Percentiles rank a stretch among this genome's conserved stretches.
Conservation (phyloP, 2,113 vertebrate species). For the Ciconia boyciana region DNA sequence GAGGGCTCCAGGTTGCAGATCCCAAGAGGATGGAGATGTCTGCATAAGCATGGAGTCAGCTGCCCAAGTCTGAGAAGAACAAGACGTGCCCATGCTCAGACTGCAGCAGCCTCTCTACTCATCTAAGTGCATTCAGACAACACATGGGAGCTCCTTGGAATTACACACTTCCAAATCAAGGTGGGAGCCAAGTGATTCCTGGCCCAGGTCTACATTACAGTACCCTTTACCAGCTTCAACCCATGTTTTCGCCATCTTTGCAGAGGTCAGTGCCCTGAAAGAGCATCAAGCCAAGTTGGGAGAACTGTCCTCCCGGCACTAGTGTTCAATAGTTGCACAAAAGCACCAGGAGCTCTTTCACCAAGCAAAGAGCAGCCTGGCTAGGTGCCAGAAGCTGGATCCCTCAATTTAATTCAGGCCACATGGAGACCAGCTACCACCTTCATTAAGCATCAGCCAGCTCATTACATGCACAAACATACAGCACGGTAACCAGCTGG, state of each 20-base stretch:
- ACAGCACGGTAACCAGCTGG: not conserved
- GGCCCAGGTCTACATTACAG: not conserved
- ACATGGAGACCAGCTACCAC: not conserved
- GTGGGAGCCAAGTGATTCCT: not conserved
- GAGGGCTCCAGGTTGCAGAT: not conserved
- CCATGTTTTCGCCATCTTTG: not conserved
- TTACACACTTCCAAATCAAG: accelerated
- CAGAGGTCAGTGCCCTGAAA: not conserved
- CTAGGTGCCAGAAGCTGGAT: not conserved
- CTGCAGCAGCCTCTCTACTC: not conserved
- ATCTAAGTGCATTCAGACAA: accelerated
- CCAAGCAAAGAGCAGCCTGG: not conserved
- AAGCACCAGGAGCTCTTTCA: not conserved
- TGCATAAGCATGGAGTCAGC: not conserved
- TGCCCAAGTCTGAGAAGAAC: not conserved
- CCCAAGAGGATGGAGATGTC: not conserved
- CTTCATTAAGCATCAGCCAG: not conserved
- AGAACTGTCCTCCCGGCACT: not conserved
- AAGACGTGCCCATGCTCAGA: not conserved
- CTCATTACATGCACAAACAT: not conserved
- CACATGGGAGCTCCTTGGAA: not conserved
- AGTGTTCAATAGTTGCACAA: accelerated
- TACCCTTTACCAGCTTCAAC: not conserved
- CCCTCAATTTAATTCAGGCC: not conserved
- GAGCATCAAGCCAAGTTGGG: not conserved